Base-by-base conservation (phyloP, 2,797 vertebrate genomes). In the Loriculus beryllinus region DNA sequence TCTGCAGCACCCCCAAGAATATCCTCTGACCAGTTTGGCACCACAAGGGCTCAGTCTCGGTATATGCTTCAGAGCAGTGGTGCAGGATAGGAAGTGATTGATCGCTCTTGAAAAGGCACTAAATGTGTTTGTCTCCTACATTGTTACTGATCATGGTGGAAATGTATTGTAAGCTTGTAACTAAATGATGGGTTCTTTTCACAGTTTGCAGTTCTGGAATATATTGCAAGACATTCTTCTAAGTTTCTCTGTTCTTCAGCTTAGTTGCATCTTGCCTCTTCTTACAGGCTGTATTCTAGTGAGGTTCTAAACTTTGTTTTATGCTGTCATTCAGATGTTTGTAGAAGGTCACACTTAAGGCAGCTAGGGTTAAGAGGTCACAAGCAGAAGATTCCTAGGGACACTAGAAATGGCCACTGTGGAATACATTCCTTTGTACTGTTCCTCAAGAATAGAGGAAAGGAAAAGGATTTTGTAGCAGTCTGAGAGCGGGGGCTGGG, bases 401-500 rank as follows among this genome's bases (percentile, higher is more conserved):
- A 74, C 22, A 9, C 40, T 45, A 59, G 84, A 87, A 95, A 57
- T 43, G 31, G 29, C 16, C 28, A 12, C 21, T 78, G 39, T 96
- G 67, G 52, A 90, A 78, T 87, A 76, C 7, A 9, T 86, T 95
- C 33, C 42, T 80, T 86, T 88, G 62, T 47, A 83, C 54, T 82
- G 42, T 56, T 97, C 74, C 52, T 31, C 37, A 94, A 51, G 19
- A 25, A n/a, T 3, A 79, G 54, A 93, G 7, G 16, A 93, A 95
- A 79, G 28, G 22, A 57, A 82, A 84, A 93, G 45, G 28, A 86
- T 96, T 86, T 90, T 93, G 48, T 57, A 67, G 63, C 71, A 87
- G 68, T 68, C 86, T 90, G 84, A 77, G 70, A 39, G 86, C 0
- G 1, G 7, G 18, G 57, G 64, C 40, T 17, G 26, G 59, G 33